Base-by-base conservation (phyloP, 2,888 invertebrate genomes). In the Melinaea marsaeus region DNA sequence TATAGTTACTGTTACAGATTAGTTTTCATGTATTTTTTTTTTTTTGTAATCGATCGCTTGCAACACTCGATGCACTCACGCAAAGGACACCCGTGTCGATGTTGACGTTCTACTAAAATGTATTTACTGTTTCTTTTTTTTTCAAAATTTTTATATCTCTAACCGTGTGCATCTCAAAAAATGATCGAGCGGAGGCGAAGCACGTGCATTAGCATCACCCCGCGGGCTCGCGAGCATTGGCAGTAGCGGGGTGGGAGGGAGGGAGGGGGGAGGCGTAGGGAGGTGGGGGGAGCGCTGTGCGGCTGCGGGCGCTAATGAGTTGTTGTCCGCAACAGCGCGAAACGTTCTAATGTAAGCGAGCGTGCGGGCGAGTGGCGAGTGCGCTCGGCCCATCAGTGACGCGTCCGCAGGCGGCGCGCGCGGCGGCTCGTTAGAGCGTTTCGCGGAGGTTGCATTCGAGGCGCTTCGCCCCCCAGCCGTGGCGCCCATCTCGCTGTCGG, bases 401-500 rank as follows among this genome's bases (percentile, higher is more conserved):
- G 67, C 65, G 72, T 93, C 74, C 78, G 81, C 81, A 79, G 83
- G 81, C 81, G 82, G 95, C 72, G 93, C 93, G 73, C 79, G 79
- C 75, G 78, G 78, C 79, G 92, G 93, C 77, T 92, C 93, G 74
- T 90, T 95, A 81, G 95, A 95, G 88, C 92, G 95, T 83, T 95
- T 94, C 91, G 92, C 92, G 79, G 93, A 94, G 75, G 96, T 96
- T 91, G 93, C 95, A 88, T 94, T 94, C 88, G 94, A 94, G 86
- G 94, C 93, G 83, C 91, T 91, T 85, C 88, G 92, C 81, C 93
- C 92, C 80, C 92, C 92, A 80, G 93, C 93, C 75, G 92, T 93
- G 77, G 94, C 95, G 81, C 95, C 95, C 79, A 95, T 95, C 84
- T 97, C 97, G 83, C 97, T 97, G 90, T 96, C 97, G 76, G 92